Base-by-base conservation (phyloP, 1,140 invertebrate species). In the Copidosoma floridanum region DNA sequence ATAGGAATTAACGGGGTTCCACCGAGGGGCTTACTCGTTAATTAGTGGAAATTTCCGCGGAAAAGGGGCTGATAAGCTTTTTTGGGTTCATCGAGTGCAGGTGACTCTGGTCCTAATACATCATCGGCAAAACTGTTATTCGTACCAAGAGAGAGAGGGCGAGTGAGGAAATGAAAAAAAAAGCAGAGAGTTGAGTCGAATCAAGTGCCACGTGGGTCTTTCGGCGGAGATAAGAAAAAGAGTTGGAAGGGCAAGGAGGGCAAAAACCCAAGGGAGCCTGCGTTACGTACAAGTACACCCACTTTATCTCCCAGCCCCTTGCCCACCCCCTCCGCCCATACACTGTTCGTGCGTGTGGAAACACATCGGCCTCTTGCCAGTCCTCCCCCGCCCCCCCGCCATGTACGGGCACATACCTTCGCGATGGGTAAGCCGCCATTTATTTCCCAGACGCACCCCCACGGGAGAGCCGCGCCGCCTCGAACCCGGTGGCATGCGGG, bases 401-500 rank as follows among this genome's bases (percentile, higher is more conserved):
- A 16, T 40, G 18, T 40, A 40, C 37, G 18, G 12, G 14, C 14
- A 40, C 60, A 44, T 46, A 29, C 43, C 26, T 48, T 10, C 47
- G 27, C 57, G 41, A 10, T 18, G 51, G 40, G 43, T 52, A 60
- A 65, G 55, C 63, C 46, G 56, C 67, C 69, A 72, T 76, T 71
- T 69, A 73, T 75, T 74, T 71, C 66, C 56, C 58, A 60, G n/a
- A n/a, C n/a, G n/a, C n/a, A 57, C 41, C 62, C 43, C 40, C 38
- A 55, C 43, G 57, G 57, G 65, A 65, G 47, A 59, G 47, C 37
- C 6, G 29, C 29, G 6, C 29, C 6, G 29, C 29, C 29, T 51
- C 35, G 63, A 52, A 41, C 10, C 38, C 16, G 61, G 32, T 12
- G 46, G 60, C 68, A 75, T 71, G 70, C 71, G 73, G 72, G 74